Percentiles rank a stretch among this genome's conserved stretches.
These are phyloP conservation scores for Caenorhabditis imperialis DNA, from an alignment of 2,888 invertebrate genomes.

Conservation along the genomic window DNA sequence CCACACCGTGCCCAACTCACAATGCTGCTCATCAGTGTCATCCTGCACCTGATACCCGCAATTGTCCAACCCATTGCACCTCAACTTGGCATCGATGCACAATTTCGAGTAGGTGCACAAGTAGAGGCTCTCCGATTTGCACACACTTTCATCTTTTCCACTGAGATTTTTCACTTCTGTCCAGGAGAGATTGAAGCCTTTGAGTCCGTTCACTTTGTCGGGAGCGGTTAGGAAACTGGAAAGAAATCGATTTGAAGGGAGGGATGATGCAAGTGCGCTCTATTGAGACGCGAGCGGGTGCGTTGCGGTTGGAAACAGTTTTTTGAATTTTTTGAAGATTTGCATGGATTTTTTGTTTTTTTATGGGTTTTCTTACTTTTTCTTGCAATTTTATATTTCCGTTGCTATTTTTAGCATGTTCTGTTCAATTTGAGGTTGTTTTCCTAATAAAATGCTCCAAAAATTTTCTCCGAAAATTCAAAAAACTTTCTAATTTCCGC, in stretches of 20 bases:
- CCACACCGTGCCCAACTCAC: conserved; percentile 60
- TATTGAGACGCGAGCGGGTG: too few relatives aligned
- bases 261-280: not conserved
- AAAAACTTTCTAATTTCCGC: too few relatives aligned
- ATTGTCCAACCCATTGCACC: conserved; percentile 81
- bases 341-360: too few relatives aligned
- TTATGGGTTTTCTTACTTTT: too few relatives aligned
- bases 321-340: too few relatives aligned
- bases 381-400: too few relatives aligned
- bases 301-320: too few relatives aligned
- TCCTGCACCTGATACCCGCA: conserved; percentile 85
- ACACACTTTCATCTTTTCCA: conserved; percentile 78
- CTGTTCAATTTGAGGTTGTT: too few relatives aligned
- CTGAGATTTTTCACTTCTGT: conserved; percentile 70
- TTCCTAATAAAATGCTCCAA: too few relatives aligned
- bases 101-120: conserved; percentile 85
- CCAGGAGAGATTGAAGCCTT: conserved; percentile 78
- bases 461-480: too few relatives aligned
- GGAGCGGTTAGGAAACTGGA: conserved; percentile 76
- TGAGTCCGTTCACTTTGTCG: conserved; percentile 76
- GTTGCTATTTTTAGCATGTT: too few relatives aligned
- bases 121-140: conserved; percentile 81
- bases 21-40: conserved; percentile 84
- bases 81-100: conserved; percentile 86
- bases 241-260: not conserved